A percentile compares a stretch with the other conserved stretches of the same genome.
Conservation (phyloP, 2,113 vertebrate species). For the Erpornis zantholeuca region DNA sequence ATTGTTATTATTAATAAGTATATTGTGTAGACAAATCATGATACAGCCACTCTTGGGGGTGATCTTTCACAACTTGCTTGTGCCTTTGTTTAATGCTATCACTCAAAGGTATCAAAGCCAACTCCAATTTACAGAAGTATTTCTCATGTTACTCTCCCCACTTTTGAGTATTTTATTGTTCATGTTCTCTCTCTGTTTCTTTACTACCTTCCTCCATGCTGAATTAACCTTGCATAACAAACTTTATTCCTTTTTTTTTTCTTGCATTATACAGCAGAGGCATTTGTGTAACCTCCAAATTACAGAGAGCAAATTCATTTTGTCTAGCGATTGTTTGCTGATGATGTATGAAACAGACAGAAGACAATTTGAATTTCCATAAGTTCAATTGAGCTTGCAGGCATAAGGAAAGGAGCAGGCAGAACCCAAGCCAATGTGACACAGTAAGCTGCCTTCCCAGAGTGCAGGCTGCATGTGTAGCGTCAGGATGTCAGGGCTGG, state of each 20-base stretch:
- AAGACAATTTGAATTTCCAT: conserved; percentile 64
- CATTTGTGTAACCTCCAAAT: conserved; percentile 38
- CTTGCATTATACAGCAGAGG: conserved; percentile 3
- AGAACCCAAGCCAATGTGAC: conserved; percentile 52
- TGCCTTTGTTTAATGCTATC: conserved; percentile 42
- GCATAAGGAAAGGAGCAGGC: conserved; percentile 30
- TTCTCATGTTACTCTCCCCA: not conserved
- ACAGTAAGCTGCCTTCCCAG: conserved; percentile 12
- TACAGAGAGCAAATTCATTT: conserved; percentile 57
- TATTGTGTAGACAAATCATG: not conserved
- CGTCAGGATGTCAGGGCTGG: conserved; percentile 50
- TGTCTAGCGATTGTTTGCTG: conserved; percentile 63
- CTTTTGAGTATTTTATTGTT: conserved; percentile 41
- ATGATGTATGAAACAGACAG: conserved; percentile 61
- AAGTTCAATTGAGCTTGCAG: conserved; percentile 60
- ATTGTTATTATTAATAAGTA: conserved; percentile 35
- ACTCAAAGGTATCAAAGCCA: conserved; percentile 31
- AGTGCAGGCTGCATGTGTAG: not conserved
- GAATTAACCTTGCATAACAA: conserved; percentile 51
- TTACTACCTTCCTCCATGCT: conserved; percentile 6
- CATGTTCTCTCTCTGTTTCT: not conserved
- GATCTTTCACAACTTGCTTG: conserved; percentile 13
- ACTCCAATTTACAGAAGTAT: conserved; percentile 21
- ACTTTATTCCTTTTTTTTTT: not conserved
- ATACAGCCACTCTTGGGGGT: not conserved